phyloP scores from a whole-genome alignment of 2,113 vertebrate genomes.

The Pyrgilauda ruficollis region DNA sequence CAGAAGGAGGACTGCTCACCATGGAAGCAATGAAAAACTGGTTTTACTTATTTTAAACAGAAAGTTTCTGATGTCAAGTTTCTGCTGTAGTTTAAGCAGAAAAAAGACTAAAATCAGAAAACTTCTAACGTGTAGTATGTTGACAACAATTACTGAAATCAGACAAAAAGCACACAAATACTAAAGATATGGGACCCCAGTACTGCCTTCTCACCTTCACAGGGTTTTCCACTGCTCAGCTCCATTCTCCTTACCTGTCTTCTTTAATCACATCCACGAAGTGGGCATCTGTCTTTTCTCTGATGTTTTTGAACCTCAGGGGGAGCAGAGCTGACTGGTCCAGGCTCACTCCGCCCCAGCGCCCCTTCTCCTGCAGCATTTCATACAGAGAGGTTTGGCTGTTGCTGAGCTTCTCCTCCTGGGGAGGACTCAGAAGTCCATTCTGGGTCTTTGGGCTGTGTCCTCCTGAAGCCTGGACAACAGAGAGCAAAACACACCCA shows the following conservation, averaged over 20 bases:
- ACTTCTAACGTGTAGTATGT: fast-evolving
- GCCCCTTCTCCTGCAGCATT: constrained; percentile 91
- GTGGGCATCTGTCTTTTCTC: constrained; percentile 94
- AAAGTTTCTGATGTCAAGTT: neutral
- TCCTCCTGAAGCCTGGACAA: constrained; percentile 70
- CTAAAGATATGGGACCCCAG: neutral
- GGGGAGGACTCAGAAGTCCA: constrained; percentile 86
- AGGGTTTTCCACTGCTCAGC: neutral
- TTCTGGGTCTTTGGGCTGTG: constrained; percentile 85
- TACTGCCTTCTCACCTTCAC: neutral
- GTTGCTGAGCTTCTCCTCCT: constrained; percentile 86
- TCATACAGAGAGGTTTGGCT: constrained; percentile 95
- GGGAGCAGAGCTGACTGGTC: constrained; percentile 93
- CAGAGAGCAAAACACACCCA: neutral
- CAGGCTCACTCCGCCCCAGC: constrained; percentile 79
- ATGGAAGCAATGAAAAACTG: neutral
- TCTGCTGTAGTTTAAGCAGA: neutral
- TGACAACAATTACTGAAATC: neutral
- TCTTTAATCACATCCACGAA: constrained; percentile 98
- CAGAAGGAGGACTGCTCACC: neutral
- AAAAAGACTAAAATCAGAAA: neutral
- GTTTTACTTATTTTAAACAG: neutral
- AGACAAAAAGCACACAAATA: neutral
- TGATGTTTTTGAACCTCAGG: constrained; percentile 88
- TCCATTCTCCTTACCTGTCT: constrained; percentile 82